phyloP scores from a whole-genome alignment of 2,888 invertebrate species.

The Lycophotia porphyrea region DNA sequence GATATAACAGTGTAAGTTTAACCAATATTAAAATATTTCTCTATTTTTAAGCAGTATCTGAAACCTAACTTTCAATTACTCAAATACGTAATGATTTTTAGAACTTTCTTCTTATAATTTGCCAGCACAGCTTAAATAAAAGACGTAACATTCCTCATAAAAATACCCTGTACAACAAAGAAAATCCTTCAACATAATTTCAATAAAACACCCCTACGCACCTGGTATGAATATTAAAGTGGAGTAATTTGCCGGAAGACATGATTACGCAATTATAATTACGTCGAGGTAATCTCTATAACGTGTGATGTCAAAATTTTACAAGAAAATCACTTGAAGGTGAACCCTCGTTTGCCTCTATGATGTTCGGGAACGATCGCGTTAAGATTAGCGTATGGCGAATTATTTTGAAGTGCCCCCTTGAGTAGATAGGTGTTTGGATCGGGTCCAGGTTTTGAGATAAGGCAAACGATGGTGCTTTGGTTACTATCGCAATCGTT shows the following conservation, averaged over 20 bases:
- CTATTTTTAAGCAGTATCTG: too few species aligned
- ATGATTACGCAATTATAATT: slow-evolving; percentile 73
- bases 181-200: slow-evolving; percentile 13
- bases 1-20: too few species aligned
- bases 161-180: background rate
- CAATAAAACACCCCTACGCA: slow-evolving; percentile 30
- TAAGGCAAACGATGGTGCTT: background rate
- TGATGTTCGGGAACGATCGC: slow-evolving; percentile 36
- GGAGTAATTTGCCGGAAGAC: slow-evolving; percentile 65
- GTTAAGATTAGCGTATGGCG: slow-evolving; percentile 46
- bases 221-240: slow-evolving; percentile 45
- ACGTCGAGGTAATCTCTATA: slow-evolving; percentile 67
- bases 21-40: background rate
- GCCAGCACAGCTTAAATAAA: background rate
- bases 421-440: slow-evolving; percentile 10
- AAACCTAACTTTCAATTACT: background rate
- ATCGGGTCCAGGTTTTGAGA: slow-evolving; percentile 3
- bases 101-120: background rate
- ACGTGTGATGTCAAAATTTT: slow-evolving; percentile 72
- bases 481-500: too few species aligned
- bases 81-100: background rate
- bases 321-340: slow-evolving; percentile 66
- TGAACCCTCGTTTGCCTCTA: slow-evolving; percentile 54
- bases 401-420: slow-evolving; percentile 29
- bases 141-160: background rate